Percentiles rank a stretch among this genome's conserved stretches.
Evolutionary conservation across 2,888 invertebrate genomes (phyloP).

Genomic region (Cosmia pyralina): DNA sequence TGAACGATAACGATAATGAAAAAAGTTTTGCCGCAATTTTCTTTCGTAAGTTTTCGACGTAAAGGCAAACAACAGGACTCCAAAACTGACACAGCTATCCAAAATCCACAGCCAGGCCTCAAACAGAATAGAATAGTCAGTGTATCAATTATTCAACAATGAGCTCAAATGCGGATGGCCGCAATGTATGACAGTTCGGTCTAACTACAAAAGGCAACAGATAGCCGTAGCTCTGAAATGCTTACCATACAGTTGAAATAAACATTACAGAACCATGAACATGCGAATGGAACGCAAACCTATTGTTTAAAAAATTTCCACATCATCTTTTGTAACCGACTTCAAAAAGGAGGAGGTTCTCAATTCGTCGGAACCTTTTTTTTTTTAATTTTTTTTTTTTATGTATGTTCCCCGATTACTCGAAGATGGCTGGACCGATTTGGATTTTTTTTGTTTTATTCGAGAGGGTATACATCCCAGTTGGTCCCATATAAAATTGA

Average conservation of each 20-base stretch:
- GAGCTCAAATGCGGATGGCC: conserved; percentile 47
- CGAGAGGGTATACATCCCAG: no score
- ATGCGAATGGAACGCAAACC: background rate
- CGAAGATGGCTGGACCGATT: no score
- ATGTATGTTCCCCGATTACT: no score
- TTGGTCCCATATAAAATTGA: no score
- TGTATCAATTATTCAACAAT: conserved; percentile 63
- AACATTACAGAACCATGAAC: conserved; percentile 11
- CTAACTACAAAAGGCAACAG: conserved; percentile 39
- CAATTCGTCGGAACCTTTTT: no score
- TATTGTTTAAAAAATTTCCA: background rate
- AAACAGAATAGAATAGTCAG: conserved; percentile 28
- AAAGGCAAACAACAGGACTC: background rate
- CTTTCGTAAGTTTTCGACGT: no score
- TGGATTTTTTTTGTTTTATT: no score
- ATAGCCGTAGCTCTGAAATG: conserved; percentile 30
- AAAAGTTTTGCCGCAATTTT: conserved; percentile 4
- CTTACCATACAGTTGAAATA: background rate
- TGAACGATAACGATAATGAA: conserved; percentile 8
- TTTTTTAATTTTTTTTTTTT: no score
- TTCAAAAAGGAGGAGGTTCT: no score
- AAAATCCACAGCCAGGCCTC: conserved; percentile 25
- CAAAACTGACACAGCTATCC: conserved; percentile 12
- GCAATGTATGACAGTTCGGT: conserved; percentile 35
- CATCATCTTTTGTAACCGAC: no score